Conservation (phyloP, 2,888 invertebrate genomes). For the Omphaloscelis lunosa region DNA sequence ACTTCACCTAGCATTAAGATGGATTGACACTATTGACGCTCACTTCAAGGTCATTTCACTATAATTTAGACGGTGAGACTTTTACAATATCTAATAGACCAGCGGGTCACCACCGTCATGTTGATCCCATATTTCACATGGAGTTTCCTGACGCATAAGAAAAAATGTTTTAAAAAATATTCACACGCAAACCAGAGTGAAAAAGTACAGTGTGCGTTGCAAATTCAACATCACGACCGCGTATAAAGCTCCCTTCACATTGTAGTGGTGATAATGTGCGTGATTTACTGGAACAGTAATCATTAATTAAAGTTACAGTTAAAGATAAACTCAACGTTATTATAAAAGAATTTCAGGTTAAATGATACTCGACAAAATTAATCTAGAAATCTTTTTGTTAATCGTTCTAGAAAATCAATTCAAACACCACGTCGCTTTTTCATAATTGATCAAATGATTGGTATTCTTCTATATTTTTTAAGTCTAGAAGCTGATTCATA, state of each 20-base stretch:
- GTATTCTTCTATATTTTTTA: not conserved
- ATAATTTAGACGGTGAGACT: too few species aligned
- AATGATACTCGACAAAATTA: not conserved
- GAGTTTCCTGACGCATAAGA: constrained; percentile 20
- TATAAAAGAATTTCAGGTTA: not conserved
- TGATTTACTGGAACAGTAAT: not conserved
- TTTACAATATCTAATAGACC: not conserved
- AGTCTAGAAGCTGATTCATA: not conserved
- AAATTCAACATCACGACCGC: constrained; percentile 38
- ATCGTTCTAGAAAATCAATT: not conserved
- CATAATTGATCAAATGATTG: not conserved
- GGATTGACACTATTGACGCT: too few species aligned
- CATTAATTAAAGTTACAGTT: not conserved
- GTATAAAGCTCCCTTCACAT: constrained; percentile 29
- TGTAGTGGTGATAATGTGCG: not conserved
- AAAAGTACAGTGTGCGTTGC: constrained; percentile 31
- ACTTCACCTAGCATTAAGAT: too few species aligned
- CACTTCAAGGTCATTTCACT: not conserved
- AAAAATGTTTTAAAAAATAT: constrained; percentile 11
- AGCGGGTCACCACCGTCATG: not conserved
- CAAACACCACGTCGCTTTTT: not conserved
- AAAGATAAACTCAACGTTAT: not conserved
- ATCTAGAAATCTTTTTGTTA: not conserved
- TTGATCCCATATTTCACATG: not conserved
- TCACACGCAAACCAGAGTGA: constrained; percentile 8